These are phyloP conservation scores for Troglohyphantes excavatus DNA, from an alignment of 2,888 invertebrate species.

Conservation along the genomic window DNA sequence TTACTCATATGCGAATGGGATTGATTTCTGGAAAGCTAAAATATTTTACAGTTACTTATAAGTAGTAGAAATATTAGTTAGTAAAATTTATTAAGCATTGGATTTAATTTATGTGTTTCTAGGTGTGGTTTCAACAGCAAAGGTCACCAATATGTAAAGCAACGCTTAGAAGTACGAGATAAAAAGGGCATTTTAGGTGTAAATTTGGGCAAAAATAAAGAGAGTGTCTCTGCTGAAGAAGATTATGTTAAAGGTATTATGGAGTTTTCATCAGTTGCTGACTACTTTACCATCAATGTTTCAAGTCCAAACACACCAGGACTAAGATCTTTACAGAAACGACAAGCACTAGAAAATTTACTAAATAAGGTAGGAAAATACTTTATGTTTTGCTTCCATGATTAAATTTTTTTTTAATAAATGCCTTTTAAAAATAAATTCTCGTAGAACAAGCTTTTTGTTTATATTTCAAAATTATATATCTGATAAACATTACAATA, in stretches of 20 bases:
- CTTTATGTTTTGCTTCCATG: too few species aligned
- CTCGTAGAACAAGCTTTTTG: too few species aligned
- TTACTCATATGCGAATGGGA: too few species aligned
- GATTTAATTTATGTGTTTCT: constrained; percentile 77
- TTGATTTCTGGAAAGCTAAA: too few species aligned
- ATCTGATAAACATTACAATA: too few species aligned
- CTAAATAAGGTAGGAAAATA: constrained; percentile 85
- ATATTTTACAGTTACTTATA: too few species aligned
- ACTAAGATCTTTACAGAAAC: constrained; percentile 90
- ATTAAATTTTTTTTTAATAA: too few species aligned
- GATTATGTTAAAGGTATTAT: constrained; percentile 94
- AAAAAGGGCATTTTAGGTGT: constrained; percentile 89
- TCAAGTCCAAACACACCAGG: constrained; percentile 99
- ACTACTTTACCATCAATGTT: constrained; percentile 98
- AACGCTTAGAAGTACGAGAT: constrained; percentile 83
- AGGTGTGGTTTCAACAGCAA: constrained; percentile 97
- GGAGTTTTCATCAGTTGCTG: constrained; percentile 90
- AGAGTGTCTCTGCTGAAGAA: constrained; percentile 87
- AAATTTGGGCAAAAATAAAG: constrained; percentile 98
- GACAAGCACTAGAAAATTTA: constrained; percentile 88
- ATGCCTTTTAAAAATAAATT: too few species aligned
- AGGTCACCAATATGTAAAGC: constrained; percentile 90
- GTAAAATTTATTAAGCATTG: too few species aligned
- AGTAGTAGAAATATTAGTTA: too few species aligned
- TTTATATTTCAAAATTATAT: too few species aligned